Base-by-base conservation (phyloP, 1,140 invertebrate genomes). In the Drosophila nigromelanica region DNA sequence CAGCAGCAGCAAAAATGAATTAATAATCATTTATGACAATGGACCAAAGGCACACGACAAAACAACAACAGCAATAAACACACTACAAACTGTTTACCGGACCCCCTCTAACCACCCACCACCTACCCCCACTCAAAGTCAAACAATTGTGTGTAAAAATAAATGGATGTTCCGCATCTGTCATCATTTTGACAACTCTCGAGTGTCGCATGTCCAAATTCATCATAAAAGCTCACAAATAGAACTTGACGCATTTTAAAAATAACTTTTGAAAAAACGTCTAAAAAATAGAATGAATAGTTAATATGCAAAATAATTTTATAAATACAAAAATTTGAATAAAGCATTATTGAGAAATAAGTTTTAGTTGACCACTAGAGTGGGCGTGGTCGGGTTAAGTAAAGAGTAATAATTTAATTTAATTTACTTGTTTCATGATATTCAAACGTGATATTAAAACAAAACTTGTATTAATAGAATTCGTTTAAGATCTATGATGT, bases 21-120 rank as follows among this genome's bases (percentile, higher is more conserved):
- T 82, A 82, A 82, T 78, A 69, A 82, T 82, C 75, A 78, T 76
- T 64, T 78, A 71, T 45, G 60, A 78, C 75, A 78, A 68, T 69
- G 77, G 79, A 71, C 80, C 27, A 74, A 52, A 82, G 79, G 79
- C 79, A 82, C 79, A 82, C 74, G 79, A 74, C 79, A 81, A 70
- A 70, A 18, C 62, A 43, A 30, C 60, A 58, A 62, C 62, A 60
- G 40, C 45, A 54, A 42, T 33, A 11, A 52, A 63, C 48, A 39
- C 64, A 2, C 48, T 37, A 12, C 35, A 71, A 33, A 50, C 10
- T 58, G 45, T 58, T 30, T 50, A 42, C 15, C 39, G 40, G 43
- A 15, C 27, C 45, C 37, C 40, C 37, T 33, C n/a, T 11, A 12
- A 47, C 27, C 37, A 24, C 35, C 33, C 35, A 5, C n/a, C 27